A percentile compares a stretch with the other conserved stretches of the same genome.
phyloP scores from a whole-genome alignment of 2,113 vertebrate genomes.

The Atractosteus spatula region DNA sequence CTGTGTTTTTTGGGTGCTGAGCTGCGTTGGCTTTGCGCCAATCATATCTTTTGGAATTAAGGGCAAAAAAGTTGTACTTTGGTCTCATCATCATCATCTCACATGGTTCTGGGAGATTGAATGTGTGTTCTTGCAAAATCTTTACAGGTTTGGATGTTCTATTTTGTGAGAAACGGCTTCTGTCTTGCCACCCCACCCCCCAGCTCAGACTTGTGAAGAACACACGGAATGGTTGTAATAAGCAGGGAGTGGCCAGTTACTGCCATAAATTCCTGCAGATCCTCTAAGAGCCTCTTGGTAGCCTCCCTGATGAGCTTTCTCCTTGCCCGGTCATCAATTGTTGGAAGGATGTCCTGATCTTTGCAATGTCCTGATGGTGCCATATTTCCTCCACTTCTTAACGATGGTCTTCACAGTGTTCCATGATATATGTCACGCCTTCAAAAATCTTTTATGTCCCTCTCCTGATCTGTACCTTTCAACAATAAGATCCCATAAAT shows the following conservation, averaged over 20 bases:
- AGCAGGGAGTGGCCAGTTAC: constrained; percentile 9
- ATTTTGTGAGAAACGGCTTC: background rate
- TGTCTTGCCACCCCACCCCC: background rate
- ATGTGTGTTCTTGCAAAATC: background rate
- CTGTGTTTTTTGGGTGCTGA: background rate
- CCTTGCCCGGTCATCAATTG: constrained; percentile 3
- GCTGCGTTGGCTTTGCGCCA: background rate
- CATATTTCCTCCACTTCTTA: background rate
- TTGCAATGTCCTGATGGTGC: background rate
- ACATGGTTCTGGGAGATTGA: constrained; percentile 1
- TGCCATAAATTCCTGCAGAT: constrained; percentile 3
- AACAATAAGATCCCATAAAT: constrained; percentile 2
- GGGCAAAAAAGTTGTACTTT: background rate
- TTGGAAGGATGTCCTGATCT: constrained; percentile 10
- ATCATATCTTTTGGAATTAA: background rate
- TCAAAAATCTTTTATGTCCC: constrained; percentile 11
- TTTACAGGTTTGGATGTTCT: background rate
- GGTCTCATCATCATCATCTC: background rate
- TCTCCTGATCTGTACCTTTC: background rate
- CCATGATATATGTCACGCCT: background rate
- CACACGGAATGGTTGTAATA: constrained; percentile 1
- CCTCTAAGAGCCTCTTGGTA: constrained; percentile 15
- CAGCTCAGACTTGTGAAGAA: background rate
- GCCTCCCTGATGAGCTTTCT: background rate
- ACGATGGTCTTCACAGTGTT: background rate